A percentile compares a stretch with the other conserved stretches of the same genome.
Evolutionary conservation across 2,888 invertebrate genomes (phyloP).

Genomic region (Tachina fera): DNA sequence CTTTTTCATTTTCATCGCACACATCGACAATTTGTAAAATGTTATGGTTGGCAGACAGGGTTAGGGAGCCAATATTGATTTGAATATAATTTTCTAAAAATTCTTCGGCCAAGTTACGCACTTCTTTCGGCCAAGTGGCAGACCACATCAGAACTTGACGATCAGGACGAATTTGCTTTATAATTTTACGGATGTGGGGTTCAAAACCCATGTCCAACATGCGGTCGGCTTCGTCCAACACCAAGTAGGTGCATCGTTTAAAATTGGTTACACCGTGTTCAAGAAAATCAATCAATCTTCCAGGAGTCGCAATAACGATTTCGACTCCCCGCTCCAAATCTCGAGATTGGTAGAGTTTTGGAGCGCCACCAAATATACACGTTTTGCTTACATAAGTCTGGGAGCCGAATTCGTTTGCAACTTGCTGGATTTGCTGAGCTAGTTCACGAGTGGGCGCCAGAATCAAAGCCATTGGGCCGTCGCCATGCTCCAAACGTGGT

Average conservation of each 20-base stretch:
- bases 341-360: constrained; percentile 95
- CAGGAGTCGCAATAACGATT: constrained; percentile 98
- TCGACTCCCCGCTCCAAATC: constrained; percentile 94
- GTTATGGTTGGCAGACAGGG: constrained; percentile 94
- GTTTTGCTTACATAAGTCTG: constrained; percentile 94
- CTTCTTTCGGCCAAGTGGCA: constrained; percentile 99
- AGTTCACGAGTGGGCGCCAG: constrained; percentile 95
- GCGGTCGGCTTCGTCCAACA: constrained; percentile 94
- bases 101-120: constrained; percentile 96
- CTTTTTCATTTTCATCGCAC: constrained; percentile 97
- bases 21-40: constrained; percentile 98
- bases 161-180: constrained; percentile 93
- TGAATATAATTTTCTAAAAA: constrained; percentile 97
- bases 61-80: constrained; percentile 97
- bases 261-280: constrained; percentile 92
- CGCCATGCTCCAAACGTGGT: constrained; percentile 91
- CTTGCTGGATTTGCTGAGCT: constrained; percentile 96
- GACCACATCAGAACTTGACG: constrained; percentile 98
- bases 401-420: constrained; percentile 95
- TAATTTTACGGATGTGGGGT: constrained; percentile 97
- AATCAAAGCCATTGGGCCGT: constrained; percentile 96
- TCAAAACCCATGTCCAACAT: constrained; percentile 99
- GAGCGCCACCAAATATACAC: constrained; percentile 99
- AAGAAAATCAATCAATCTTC: constrained; percentile 96
- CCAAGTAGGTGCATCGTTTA: constrained; percentile 91